A percentile compares a stretch with the other conserved stretches of the same genome.
Conservation (phyloP, 2,888 invertebrate genomes). For the Cheilosia scutellata region DNA sequence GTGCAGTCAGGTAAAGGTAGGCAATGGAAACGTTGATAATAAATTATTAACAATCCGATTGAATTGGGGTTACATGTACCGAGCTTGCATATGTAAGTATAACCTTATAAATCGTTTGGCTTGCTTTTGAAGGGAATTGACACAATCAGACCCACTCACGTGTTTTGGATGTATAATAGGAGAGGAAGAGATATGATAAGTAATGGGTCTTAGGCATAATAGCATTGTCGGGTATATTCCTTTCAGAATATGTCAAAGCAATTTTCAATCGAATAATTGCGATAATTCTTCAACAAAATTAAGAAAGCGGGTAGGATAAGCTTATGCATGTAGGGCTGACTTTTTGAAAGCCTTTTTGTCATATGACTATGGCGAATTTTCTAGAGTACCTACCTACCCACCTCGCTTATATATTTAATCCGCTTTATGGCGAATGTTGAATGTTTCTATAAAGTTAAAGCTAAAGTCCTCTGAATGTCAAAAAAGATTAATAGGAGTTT, state of each 20-base stretch:
- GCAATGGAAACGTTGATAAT: slow-evolving; percentile 71
- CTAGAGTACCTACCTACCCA: too few relatives aligned
- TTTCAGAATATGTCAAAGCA: slow-evolving; percentile 19
- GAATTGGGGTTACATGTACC: slow-evolving; percentile 70
- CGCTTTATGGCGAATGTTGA: too few relatives aligned
- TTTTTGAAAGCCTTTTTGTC: too few relatives aligned
- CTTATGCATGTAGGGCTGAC: too few relatives aligned
- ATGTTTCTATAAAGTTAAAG: too few relatives aligned
- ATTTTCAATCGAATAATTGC: slow-evolving; percentile 31
- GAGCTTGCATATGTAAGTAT: slow-evolving; percentile 60
- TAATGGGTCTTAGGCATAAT: slow-evolving; percentile 3
- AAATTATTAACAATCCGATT: slow-evolving; percentile 76
- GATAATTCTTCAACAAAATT: slow-evolving; percentile 17
- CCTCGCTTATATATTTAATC: too few relatives aligned
- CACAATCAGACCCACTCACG: slow-evolving; percentile 57
- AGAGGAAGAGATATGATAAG: not conserved
- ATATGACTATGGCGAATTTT: too few relatives aligned
- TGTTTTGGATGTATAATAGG: not conserved
- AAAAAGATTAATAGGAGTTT: too few relatives aligned
- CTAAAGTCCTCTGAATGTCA: too few relatives aligned
- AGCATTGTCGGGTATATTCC: slow-evolving; percentile 11
- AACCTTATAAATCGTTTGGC: slow-evolving; percentile 59
- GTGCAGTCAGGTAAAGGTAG: slow-evolving; percentile 54
- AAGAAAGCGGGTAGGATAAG: too few relatives aligned
- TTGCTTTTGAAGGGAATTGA: slow-evolving; percentile 54